Conservation (phyloP, 2,888 invertebrate genomes). For the Pimpla rufipes region DNA sequence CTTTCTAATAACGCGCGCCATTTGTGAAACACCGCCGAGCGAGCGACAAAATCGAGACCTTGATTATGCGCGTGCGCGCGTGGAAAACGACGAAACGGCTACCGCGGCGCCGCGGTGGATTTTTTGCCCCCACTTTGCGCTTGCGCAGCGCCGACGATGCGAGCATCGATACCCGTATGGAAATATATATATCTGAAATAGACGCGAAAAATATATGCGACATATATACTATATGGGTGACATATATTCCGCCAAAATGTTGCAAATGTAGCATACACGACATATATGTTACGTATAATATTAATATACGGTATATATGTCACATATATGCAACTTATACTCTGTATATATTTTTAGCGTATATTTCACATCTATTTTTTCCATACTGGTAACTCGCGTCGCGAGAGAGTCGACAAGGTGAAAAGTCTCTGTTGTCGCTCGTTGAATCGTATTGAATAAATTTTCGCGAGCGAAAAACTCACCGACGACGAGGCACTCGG, state of each 20-base stretch:
- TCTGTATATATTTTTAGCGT: no score
- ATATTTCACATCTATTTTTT: no score
- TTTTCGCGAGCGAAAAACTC: conserved; percentile 44
- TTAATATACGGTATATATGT: no score
- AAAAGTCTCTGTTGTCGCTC: conserved; percentile 33
- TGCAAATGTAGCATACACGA: no score
- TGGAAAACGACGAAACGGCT: conserved; percentile 17
- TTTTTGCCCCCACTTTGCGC: background rate
- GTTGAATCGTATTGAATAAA: conserved; percentile 50
- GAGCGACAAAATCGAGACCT: conserved; percentile 27
- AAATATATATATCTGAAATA: no score
- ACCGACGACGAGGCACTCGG: conserved; percentile 9
- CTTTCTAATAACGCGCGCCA: conserved; percentile 58
- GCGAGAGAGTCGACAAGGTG: conserved; percentile 58
- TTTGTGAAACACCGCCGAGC: conserved; percentile 4
- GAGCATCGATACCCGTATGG: no score
- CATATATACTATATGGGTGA: no score
- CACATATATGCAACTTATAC: no score
- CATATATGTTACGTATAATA: no score
- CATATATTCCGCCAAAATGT: no score
- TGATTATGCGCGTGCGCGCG: background rate
- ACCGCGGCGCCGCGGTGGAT: background rate
- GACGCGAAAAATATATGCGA: no score
- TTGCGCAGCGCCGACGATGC: background rate
- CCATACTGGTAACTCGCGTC: conserved; percentile 41